Evolutionary conservation across 2,113 vertebrate species (phyloP).

Genomic region (Gulo gulo): DNA sequence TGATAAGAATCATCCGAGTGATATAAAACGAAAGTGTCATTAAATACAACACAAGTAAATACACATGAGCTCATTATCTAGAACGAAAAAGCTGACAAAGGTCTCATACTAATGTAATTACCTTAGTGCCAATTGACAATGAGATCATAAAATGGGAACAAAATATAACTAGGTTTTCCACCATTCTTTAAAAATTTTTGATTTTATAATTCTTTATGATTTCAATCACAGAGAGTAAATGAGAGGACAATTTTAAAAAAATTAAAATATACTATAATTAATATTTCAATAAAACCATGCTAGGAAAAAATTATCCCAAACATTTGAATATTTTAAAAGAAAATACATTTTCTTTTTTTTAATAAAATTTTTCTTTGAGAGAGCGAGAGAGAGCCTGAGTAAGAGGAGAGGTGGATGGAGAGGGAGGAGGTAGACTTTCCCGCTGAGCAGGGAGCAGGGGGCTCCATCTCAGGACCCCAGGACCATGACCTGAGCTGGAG

Average conservation of each 20-base stretch:
- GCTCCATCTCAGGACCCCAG: no score
- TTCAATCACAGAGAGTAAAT: not conserved
- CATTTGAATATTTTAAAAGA: not conserved
- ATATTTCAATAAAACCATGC: not conserved
- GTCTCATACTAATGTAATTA: not conserved
- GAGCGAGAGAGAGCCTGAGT: no score
- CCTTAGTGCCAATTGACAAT: not conserved
- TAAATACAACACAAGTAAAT: not conserved
- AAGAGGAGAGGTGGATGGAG: no score
- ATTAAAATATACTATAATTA: not conserved
- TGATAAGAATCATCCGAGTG: not conserved
- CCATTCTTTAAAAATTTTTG: not conserved
- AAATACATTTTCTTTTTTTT: not conserved
- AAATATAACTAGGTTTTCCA: not conserved
- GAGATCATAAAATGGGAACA: not conserved
- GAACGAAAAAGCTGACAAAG: not conserved
- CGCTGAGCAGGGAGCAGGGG: no score
- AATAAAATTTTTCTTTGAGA: no score
- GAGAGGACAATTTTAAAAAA: not conserved
- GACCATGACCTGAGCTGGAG: no score
- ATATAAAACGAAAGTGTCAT: not conserved
- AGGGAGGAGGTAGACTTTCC: no score
- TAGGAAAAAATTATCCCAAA: not conserved
- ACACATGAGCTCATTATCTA: not conserved
- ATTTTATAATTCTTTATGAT: not conserved